Evolutionary conservation across 2,797 vertebrate genomes (phyloP), one percentile per base, ranked within the genome.

Genomic region (Australoheros facetus): DNA sequence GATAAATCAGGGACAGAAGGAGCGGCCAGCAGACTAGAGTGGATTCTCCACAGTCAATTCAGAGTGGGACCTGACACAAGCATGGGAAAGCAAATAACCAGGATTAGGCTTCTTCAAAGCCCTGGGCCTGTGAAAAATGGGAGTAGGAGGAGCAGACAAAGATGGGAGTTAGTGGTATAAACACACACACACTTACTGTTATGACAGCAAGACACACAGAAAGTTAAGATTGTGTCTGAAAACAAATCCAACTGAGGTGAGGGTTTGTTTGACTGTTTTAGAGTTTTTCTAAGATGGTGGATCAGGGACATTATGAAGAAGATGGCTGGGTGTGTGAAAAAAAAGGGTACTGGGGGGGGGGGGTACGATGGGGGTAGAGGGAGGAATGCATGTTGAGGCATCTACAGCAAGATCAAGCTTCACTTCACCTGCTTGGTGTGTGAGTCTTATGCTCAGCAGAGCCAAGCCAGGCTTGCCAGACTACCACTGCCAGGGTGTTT

Each of bases 11-110:
- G 87, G 91, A 92, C 89, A 89, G 87, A 92, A 91, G 90, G 89
- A 92, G 89, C 85, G 83, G 88, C 81, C 85, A 73, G 75, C 78
- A 66, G 85, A 86, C 85, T 82, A 83, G 90, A 91, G 91, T 91
- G 66, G 93, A 92, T 93, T 95, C 92, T 93, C 88, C 88, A 90
- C 93, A 92, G 91, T 92, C 87, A 89, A 90, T 95, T 94, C 91
- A 94, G 90, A 91, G 89, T 69, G 69, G 86, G 91, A 91, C 89
- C 90, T 91, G 92, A 93, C 94, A 92, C 91, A 91, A 92, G 92
- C 93, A 95, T 95, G 94, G 93, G 93, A 95, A 95, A 95, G 94
- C 93, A 95, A 95, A 95, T 95, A 95, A 94, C 88, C 87, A 75
- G 91, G 94, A 96, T 95, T 95, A 95, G 83, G 79, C 85, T 88